Percentiles rank a stretch among this genome's conserved stretches.
Evolutionary conservation across 2,888 invertebrate species (phyloP).

Genomic region (Drosophila greeni): DNA sequence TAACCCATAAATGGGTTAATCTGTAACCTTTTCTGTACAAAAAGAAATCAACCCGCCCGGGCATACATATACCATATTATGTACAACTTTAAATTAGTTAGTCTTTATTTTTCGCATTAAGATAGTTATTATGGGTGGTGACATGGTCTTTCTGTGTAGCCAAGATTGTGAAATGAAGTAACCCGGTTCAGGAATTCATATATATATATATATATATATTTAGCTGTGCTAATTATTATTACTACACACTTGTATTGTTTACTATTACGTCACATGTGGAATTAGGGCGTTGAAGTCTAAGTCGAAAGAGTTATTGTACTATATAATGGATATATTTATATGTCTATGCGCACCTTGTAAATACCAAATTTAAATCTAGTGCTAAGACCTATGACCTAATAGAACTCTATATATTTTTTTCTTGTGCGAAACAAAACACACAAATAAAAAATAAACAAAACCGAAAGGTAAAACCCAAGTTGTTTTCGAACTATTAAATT

Average conservation of each 20-base stretch:
- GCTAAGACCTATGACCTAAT: constrained; percentile 44
- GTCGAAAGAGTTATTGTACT: constrained; percentile 36
- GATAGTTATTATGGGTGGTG: constrained; percentile 38
- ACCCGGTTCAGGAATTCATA: constrained; percentile 66
- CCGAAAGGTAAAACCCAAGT: constrained; percentile 2
- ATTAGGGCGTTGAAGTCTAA: constrained; percentile 18
- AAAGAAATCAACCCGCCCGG: constrained; percentile 29
- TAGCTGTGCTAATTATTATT: constrained; percentile 66
- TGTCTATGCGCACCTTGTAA: constrained; percentile 48
- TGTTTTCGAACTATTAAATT: constrained; percentile 45
- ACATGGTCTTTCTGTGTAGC: constrained; percentile 33
- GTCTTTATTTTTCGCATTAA: constrained; percentile 37
- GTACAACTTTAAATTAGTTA: constrained; percentile 33
- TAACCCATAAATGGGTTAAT: neutral
- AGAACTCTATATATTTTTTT: constrained; percentile 50
- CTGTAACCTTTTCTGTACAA: neutral
- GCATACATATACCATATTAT: constrained; percentile 13
- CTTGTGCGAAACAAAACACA: constrained; percentile 59
- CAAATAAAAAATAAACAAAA: constrained; percentile 30
- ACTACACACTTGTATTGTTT: constrained; percentile 33
- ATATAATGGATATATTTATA: constrained; percentile 40
- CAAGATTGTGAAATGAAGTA: constrained; percentile 39
- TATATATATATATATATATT: constrained; percentile 17
- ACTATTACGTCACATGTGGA: constrained; percentile 19
- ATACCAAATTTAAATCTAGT: constrained; percentile 48